These are phyloP conservation scores for Polyploca ridens DNA, from an alignment of 2,888 invertebrate species.

Conservation along the genomic window DNA sequence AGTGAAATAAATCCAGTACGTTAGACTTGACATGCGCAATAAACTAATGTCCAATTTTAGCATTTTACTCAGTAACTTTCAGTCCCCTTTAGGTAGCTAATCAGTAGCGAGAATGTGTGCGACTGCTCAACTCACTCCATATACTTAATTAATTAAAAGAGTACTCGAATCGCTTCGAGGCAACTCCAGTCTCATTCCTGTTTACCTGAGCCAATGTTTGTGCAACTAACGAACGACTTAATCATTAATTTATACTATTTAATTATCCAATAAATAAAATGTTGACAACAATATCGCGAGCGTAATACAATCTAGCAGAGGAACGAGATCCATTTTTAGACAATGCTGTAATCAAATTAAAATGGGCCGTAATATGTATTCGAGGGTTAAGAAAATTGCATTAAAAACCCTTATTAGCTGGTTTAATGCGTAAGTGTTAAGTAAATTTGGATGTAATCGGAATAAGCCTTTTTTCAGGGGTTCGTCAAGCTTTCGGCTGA, in stretches of 20 bases:
- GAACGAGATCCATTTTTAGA: constrained; percentile 64
- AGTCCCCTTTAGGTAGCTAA: constrained; percentile 49
- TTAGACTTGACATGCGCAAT: constrained; percentile 3
- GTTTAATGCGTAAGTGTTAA: constrained; percentile 82
- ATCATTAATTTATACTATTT: constrained; percentile 59
- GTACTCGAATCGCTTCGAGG: constrained; percentile 56
- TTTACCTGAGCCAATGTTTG: constrained; percentile 74
- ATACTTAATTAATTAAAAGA: constrained; percentile 81
- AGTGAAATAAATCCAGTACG: not conserved
- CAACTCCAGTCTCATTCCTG: constrained; percentile 54
- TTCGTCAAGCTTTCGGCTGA: constrained; percentile 35
- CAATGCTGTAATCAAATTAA: constrained; percentile 70
- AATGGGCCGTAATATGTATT: constrained; percentile 60
- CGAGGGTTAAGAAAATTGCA: constrained; percentile 74
- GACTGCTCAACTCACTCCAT: constrained; percentile 61
- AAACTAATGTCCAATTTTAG: constrained; percentile 39
- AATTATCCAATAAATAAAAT: constrained; percentile 27
- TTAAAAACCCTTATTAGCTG: constrained; percentile 76
- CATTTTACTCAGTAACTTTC: constrained; percentile 40
- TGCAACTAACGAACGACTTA: constrained; percentile 72
- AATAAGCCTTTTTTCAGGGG: constrained; percentile 76
- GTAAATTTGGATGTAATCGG: constrained; percentile 84
- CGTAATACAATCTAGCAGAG: not conserved
- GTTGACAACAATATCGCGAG: not conserved
- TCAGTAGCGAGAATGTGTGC: constrained; percentile 54